Percentiles rank a stretch among this genome's conserved stretches.
These are phyloP conservation scores for Anhinga rufa DNA, from an alignment of 2,113 vertebrate species.

Conservation along the genomic window DNA sequence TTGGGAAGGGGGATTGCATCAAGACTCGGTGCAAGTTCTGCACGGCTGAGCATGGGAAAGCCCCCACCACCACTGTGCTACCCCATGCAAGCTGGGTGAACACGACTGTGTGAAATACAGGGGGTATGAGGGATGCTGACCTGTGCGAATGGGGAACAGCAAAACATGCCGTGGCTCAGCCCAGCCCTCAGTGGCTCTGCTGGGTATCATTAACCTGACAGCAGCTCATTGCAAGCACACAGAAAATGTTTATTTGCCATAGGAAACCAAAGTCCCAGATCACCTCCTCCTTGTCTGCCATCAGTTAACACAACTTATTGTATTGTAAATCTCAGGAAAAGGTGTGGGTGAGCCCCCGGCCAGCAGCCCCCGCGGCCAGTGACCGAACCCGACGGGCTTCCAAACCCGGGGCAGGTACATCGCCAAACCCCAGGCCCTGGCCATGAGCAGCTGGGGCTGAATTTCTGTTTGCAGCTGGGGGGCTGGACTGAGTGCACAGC, in stretches of 20 bases:
- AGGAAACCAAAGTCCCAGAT: neutral
- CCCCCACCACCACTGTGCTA: rapidly evolving
- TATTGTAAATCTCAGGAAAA: neutral
- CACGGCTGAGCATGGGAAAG: rapidly evolving
- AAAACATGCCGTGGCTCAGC: neutral
- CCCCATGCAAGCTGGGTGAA: neutral
- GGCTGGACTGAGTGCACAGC: neutral
- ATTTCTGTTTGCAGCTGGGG: neutral
- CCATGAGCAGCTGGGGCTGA: neutral
- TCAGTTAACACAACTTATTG: neutral
- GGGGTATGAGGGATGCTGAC: neutral
- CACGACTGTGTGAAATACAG: rapidly evolving
- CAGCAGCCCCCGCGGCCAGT: neutral
- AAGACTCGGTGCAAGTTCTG: neutral
- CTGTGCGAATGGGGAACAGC: rapidly evolving
- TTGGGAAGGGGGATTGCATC: neutral
- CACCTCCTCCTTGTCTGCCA: neutral
- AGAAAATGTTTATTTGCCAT: neutral
- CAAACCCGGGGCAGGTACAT: neutral
- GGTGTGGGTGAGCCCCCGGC: rapidly evolving
- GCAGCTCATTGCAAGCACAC: neutral
- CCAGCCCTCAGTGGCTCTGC: neutral
- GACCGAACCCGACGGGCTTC: rapidly evolving
- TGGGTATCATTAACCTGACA: neutral
- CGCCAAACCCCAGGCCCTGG: neutral